Evolutionary conservation across 2,888 invertebrate genomes (phyloP).

Genomic region (Spodoptera littoralis): DNA sequence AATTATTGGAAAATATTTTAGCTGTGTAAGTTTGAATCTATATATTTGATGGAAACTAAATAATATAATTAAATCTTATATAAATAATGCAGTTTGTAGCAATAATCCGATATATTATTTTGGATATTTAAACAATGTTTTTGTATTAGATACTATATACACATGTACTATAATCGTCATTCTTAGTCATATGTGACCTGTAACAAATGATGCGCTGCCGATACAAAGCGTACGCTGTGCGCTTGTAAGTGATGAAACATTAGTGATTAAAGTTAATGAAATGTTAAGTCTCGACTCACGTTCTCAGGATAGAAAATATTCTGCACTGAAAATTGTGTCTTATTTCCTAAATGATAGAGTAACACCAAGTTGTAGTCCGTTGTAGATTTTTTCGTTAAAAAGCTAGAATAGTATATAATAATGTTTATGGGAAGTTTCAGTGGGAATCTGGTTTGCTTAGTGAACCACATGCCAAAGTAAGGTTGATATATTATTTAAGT

Average conservation of each 20-base stretch:
- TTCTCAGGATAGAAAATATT: constrained; percentile 1
- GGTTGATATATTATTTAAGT: no score
- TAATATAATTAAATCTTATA: constrained; percentile 27
- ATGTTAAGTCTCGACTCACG: background rate
- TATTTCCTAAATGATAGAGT: constrained; percentile 26
- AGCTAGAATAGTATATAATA: constrained; percentile 15
- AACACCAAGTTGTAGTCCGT: constrained; percentile 11
- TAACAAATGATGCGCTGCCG: constrained; percentile 4
- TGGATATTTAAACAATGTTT: constrained; percentile 12
- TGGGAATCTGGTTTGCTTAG: background rate
- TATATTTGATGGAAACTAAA: constrained; percentile 15
- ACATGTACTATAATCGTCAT: background rate
- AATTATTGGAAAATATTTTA: constrained; percentile 28
- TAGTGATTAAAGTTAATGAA: constrained; percentile 1
- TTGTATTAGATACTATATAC: background rate
- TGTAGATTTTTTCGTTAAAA: constrained; percentile 19
- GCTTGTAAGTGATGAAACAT: background rate
- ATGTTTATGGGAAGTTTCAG: constrained; percentile 9
- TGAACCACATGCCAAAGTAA: no score
- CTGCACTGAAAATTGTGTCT: constrained; percentile 32
- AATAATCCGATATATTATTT: constrained; percentile 17
- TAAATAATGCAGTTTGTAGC: constrained; percentile 25
- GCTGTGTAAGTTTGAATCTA: constrained; percentile 12
- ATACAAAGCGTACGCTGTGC: background rate
- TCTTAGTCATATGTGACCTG: constrained; percentile 7